Percentiles rank a stretch among this genome's conserved stretches.
These are phyloP conservation scores for Nematostella vectensis DNA, from an alignment of 92 coral and sea anemone species.

Conservation along the genomic window DNA sequence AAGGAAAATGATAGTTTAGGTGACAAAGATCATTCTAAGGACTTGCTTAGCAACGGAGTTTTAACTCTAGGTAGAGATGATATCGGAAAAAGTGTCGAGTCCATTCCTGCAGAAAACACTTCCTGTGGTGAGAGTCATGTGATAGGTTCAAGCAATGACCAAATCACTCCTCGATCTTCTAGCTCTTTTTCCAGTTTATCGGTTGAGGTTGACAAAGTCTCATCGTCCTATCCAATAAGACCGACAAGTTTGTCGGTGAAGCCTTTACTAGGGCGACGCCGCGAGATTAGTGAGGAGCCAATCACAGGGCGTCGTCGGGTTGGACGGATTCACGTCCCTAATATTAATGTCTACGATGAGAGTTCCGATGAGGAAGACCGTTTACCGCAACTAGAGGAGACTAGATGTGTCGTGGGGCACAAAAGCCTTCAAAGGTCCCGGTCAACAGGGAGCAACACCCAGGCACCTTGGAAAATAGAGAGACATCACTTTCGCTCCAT, in stretches of 20 bases:
- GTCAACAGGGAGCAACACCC: slow-evolving; percentile 2
- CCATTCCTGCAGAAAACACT: no score
- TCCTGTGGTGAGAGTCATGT: no score
- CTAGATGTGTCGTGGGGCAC: background rate
- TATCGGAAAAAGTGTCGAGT: no score
- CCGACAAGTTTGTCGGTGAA: background rate
- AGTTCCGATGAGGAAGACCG: slow-evolving; percentile 15
- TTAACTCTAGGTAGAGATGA: no score
- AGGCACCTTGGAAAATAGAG: background rate
- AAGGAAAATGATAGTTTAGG: slow-evolving; percentile 1
- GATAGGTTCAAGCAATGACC: no score
- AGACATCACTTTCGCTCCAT: slow-evolving; percentile 13
- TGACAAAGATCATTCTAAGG: background rate
- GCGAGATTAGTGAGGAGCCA: background rate
- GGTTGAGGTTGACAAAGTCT: background rate
- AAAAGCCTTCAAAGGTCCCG: background rate
- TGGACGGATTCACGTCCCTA: background rate
- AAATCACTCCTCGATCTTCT: background rate
- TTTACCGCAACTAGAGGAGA: slow-evolving; percentile 14
- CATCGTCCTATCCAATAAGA: background rate
- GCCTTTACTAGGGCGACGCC: background rate
- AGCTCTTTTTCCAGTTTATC: background rate
- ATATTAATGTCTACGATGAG: slow-evolving; percentile 5
- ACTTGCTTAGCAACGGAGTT: background rate
- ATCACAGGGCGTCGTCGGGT: background rate